A percentile compares a stretch with the other conserved stretches of the same genome.
phyloP scores from a whole-genome alignment of 2,888 invertebrate species.

The Sisyra nigra region DNA sequence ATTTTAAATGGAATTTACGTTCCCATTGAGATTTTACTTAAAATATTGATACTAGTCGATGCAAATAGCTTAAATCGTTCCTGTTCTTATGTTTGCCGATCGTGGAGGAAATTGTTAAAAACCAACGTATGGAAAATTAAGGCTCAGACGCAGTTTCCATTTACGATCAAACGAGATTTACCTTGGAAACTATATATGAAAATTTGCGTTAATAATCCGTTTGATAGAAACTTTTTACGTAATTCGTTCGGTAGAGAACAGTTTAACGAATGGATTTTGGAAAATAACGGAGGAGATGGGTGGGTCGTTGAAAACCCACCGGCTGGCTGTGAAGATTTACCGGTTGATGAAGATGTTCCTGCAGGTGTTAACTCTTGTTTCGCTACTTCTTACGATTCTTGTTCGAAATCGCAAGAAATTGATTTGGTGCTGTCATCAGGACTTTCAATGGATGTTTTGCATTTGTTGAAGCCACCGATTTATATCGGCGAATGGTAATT shows the following conservation, averaged over 20 bases:
- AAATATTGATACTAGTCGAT: constrained; percentile 27
- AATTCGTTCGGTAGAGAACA: constrained; percentile 32
- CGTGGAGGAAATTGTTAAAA: constrained; percentile 31
- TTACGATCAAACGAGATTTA: constrained; percentile 12
- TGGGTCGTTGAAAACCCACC: constrained; percentile 33
- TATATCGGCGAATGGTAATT: constrained; percentile 29
- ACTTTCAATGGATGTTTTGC: constrained; percentile 24
- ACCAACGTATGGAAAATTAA: constrained; percentile 27
- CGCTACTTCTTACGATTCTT: constrained; percentile 32
- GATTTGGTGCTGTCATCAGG: constrained; percentile 27
- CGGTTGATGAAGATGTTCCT: constrained; percentile 18
- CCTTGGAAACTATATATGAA: constrained; percentile 28
- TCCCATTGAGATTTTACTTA: constrained; percentile 31
- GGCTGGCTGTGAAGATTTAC: constrained; percentile 26
- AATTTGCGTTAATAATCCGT: constrained; percentile 25
- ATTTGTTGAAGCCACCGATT: constrained; percentile 33
- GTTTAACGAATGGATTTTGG: constrained; percentile 26
- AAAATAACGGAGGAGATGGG: constrained; percentile 25
- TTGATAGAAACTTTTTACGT: constrained; percentile 30
- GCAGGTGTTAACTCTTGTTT: constrained; percentile 31
- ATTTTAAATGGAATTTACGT: constrained; percentile 22
- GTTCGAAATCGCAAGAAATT: constrained; percentile 31
- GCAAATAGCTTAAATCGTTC: constrained; percentile 22
- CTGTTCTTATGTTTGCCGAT: constrained; percentile 32
- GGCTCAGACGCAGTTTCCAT: constrained; percentile 17